Base-by-base conservation (phyloP, 92 coral and sea anemone species). In the Epizoanthus stellaris region DNA sequence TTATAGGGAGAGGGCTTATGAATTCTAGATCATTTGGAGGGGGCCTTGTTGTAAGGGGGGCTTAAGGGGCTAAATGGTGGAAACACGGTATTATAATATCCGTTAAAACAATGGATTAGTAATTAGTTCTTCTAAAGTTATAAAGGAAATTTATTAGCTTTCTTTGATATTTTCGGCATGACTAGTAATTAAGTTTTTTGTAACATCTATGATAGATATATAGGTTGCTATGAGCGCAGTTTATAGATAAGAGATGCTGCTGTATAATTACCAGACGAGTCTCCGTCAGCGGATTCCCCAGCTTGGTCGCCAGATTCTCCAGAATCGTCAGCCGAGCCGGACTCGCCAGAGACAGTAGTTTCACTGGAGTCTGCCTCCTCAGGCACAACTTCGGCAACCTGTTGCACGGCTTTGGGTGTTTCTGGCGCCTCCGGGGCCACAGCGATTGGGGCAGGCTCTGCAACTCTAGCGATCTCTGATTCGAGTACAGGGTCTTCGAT, bases 401-500 rank as follows among this genome's bases (percentile, higher is more conserved):
- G 71, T 40, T 45, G 52, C 57, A 63, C 21, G 38, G 73, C 10
- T 25, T 80, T 66, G 6, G 86, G 20, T 9, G 80, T 61, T 34
- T 85, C 86, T 3, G 62, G 53, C 17, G 66, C 63, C 21, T 39
- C 70, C 42, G 45, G 23, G 13, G 34, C 77, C 1, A 64, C 59
- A 6, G 53, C 72, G 47, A 57, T 58, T 42, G 70, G 30, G 9
- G 70, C 64, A 59, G 89, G 74, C 39, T 43, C 82, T 11, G 85
- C 54, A 30, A 59, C 79, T 43, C 75, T 75, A 19, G 80, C 80
- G 14, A 71, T 21, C 20, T 67, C 85, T 16, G 88, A 81, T 34
- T 81, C 87, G 34, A 36, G 76, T 20, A 74, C 88, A 67, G 67
- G 80, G 20, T 87, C 76, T 2, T 81, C 90, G 36, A 39, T 34